Percentiles rank a stretch among this genome's conserved stretches.
These are phyloP conservation scores for Oligia strigilis DNA, from an alignment of 2,888 invertebrate species.

Conservation along the genomic window DNA sequence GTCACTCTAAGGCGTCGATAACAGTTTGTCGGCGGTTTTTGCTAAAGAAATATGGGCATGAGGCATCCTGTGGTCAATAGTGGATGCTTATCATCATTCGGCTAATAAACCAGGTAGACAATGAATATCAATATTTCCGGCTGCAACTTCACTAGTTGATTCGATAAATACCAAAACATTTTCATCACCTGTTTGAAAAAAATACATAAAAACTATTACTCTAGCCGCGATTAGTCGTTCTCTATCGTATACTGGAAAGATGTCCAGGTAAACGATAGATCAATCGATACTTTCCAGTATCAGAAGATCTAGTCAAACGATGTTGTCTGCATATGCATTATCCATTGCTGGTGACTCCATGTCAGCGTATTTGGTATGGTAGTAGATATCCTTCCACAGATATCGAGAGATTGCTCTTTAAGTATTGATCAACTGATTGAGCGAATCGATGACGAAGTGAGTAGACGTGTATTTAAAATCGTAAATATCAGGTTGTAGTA, in stretches of 20 bases:
- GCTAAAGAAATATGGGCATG: neutral
- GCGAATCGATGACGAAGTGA: neutral
- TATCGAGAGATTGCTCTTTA: conserved; percentile 5
- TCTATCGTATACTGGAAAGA: neutral
- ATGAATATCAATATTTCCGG: neutral
- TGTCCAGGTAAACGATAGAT: neutral
- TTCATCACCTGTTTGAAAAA: neutral
- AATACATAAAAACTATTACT: neutral
- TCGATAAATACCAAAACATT: neutral
- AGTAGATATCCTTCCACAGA: neutral
- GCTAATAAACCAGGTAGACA: too few relatives aligned
- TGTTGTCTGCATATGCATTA: neutral
- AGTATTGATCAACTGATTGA: neutral
- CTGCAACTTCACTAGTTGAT: too few relatives aligned
- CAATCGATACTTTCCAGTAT: neutral
- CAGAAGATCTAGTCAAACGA: conserved; percentile 3
- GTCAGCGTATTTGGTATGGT: conserved; percentile 1
- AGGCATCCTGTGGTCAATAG: neutral
- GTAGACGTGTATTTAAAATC: conserved; percentile 1
- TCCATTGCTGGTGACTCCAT: neutral
- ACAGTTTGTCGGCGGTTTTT: neutral
- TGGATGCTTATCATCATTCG: neutral
- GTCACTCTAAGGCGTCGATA: too few relatives aligned
- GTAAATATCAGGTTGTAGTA: conserved; percentile 6
- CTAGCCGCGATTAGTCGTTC: neutral